Base-by-base conservation (phyloP, 2,888 invertebrate genomes). In the Fragum fragum region DNA sequence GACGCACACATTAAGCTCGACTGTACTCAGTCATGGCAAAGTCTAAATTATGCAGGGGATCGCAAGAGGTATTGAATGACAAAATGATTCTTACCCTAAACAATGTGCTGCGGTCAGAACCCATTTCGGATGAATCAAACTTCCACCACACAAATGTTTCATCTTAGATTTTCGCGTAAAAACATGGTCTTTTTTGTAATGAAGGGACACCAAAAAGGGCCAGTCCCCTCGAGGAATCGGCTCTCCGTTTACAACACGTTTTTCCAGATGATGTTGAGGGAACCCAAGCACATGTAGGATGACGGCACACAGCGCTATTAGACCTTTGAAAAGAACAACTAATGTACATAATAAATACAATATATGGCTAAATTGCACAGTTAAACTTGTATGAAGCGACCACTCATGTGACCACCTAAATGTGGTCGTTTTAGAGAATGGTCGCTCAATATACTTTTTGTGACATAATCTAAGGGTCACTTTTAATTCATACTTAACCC, bases 61-160 rank as follows among this genome's bases (percentile, higher is more conserved):
- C n/a, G n/a, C n/a, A n/a, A n/a, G n/a, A n/a, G n/a, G n/a, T n/a
- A n/a, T n/a, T n/a, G n/a, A n/a, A n/a, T n/a, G n/a, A n/a, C n/a
- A n/a, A n/a, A n/a, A n/a, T n/a, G n/a, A n/a, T n/a, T 18, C 68
- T 84, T 83, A 89, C 89, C 88, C 87, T 14, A 89, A 75, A 55
- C 92, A 92, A 72, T 92, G 92, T 6, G 88, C 90, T 7, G 91
- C 92, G 1, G 91, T 89, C 29, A 92, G 72, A 16, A 90, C 88
- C 91, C 91, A 92, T 16, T 76, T 75, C 6, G 83, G 81, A 66
- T 87, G 73, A 23, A 92, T 85, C 23, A 92, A 75, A 9, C 88
- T 84, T 9, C 88, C 92, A 0, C 91, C 91, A 66, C 92, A 92
- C 29, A 89, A 63, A 66, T 89, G 89, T 28, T 79, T 55, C 82